phyloP scores from a whole-genome alignment of 2,888 invertebrate species.

The Rhaphigaster nebulosa region DNA sequence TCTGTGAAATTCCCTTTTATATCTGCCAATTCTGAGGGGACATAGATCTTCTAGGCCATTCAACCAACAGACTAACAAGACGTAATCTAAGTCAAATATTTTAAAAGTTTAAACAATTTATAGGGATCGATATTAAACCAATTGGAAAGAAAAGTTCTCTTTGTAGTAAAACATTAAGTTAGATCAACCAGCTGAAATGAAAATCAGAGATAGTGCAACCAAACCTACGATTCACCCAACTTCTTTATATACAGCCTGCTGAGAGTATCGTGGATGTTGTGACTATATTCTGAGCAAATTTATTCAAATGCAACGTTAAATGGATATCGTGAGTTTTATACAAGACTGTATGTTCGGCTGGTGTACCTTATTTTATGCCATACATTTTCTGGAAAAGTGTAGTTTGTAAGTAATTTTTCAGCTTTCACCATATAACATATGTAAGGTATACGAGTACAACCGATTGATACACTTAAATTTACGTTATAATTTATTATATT shows the following conservation, averaged over 20 bases:
- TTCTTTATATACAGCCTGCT: neutral
- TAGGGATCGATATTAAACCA: neutral
- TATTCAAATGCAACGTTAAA: too few relatives aligned
- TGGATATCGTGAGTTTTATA: too few relatives aligned
- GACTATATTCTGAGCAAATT: too few relatives aligned
- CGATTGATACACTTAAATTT: too few relatives aligned
- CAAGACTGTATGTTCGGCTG: too few relatives aligned
- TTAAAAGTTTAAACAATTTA: neutral
- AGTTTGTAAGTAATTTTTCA: too few relatives aligned
- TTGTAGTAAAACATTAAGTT: neutral
- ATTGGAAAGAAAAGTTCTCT: neutral
- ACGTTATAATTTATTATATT: too few relatives aligned
- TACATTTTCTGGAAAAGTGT: too few relatives aligned
- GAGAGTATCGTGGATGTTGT: neutral
- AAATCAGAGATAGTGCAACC: neutral
- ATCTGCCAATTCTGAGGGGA: neutral
- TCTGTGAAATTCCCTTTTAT: constrained; percentile 17
- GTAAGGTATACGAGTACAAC: too few relatives aligned
- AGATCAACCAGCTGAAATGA: neutral
- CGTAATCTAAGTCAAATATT: neutral
- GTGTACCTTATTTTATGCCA: too few relatives aligned
- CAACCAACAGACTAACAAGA: neutral
- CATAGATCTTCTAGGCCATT: neutral
- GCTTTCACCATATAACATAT: too few relatives aligned
- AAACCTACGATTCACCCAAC: neutral